phyloP scores from a whole-genome alignment of 2,797 vertebrate genomes.

The Pempheris klunzingeri region DNA sequence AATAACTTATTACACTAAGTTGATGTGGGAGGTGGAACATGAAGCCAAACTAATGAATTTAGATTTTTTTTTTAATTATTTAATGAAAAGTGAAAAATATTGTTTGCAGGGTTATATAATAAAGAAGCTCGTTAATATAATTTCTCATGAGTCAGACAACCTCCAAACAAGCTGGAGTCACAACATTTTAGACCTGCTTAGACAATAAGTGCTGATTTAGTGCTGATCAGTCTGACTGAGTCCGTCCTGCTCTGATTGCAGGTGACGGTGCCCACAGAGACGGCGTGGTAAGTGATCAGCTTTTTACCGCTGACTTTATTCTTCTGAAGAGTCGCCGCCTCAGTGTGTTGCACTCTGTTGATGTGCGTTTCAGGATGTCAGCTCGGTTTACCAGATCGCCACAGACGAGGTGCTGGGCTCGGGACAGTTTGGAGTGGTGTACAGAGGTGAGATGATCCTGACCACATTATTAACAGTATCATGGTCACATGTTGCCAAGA shows the following conservation, averaged over 20 bases:
- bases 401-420: slow-evolving; percentile 86
- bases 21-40: neutral
- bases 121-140: neutral
- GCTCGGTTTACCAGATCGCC: slow-evolving; percentile 84
- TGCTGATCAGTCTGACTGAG: too few relatives aligned
- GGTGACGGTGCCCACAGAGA: slow-evolving; percentile 14
- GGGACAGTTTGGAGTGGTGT: slow-evolving; percentile 87
- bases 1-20: neutral
- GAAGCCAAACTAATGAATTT: neutral
- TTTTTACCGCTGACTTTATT: neutral
- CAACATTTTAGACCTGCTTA: neutral
- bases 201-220: neutral
- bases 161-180: neutral
- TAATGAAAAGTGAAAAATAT: neutral
- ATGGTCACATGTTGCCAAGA: neutral
- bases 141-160: neutral
- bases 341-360: neutral
- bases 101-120: neutral
- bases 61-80: neutral
- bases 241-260: slow-evolving; percentile 33
- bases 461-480: neutral
- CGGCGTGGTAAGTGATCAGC: slow-evolving; percentile 54
- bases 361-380: slow-evolving; percentile 79
- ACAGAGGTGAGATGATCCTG: slow-evolving; percentile 70
- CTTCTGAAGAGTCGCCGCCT: too few relatives aligned